phyloP scores from a whole-genome alignment of 2,113 vertebrate genomes.

The Tragelaphus imberbis region DNA sequence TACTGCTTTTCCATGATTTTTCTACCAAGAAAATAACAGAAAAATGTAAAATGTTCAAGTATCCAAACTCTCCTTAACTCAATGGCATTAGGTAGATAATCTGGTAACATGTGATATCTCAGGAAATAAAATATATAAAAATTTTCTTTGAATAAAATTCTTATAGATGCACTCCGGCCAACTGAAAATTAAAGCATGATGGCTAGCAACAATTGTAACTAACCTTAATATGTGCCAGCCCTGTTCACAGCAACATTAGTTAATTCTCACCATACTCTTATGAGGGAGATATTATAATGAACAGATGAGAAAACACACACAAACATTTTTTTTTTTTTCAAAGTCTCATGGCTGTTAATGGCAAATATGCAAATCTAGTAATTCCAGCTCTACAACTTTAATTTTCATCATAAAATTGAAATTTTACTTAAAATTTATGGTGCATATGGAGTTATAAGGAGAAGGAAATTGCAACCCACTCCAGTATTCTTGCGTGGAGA shows the following conservation, averaged over 20 bases:
- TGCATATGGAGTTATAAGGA: background rate
- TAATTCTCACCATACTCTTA: background rate
- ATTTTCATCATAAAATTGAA: background rate
- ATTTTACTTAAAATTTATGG: background rate
- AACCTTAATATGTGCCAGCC: background rate
- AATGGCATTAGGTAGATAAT: background rate
- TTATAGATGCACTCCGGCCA: background rate
- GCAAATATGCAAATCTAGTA: background rate
- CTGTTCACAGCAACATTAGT: background rate
- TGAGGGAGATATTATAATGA: background rate
- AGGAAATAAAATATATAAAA: background rate
- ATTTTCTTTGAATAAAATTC: background rate
- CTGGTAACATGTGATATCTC: background rate
- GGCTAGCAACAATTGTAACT: background rate
- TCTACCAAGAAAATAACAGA: background rate
- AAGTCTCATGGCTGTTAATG: background rate
- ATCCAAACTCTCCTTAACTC: background rate
- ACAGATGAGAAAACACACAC: background rate
- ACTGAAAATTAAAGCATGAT: background rate
- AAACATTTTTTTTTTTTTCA: background rate
- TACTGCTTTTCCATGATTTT: background rate
- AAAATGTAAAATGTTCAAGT: background rate
- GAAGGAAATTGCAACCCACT: background rate
- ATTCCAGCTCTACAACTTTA: background rate
- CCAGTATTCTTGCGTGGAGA: background rate